Percentiles rank a stretch among this genome's conserved stretches.
Evolutionary conservation across 2,113 vertebrate genomes (phyloP).

Genomic region (Macquaria australasica): DNA sequence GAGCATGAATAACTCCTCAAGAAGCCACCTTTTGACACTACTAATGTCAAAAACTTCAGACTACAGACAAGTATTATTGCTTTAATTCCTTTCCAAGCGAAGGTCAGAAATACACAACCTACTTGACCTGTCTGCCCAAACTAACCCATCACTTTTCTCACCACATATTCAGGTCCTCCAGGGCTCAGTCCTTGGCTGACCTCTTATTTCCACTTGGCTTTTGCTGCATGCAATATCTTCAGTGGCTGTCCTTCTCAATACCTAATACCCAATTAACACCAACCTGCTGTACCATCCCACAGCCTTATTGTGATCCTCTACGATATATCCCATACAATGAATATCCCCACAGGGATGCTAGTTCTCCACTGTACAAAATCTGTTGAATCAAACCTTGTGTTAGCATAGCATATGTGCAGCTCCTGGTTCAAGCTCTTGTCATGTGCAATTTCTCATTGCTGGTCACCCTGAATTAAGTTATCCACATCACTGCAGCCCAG

Average conservation of each 20-base stretch:
- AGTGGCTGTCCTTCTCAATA: not conserved
- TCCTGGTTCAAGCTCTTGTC: not conserved
- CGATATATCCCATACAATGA: not conserved
- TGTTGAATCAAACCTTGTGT: not conserved
- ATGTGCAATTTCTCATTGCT: not conserved
- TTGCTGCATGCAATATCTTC: not conserved
- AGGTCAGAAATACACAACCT: conserved; percentile 9
- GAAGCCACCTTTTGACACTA: conserved; percentile 5
- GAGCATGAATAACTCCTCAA: not conserved
- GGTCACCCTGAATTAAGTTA: not conserved
- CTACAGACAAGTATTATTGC: not conserved
- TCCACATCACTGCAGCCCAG: not conserved
- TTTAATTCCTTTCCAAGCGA: not conserved
- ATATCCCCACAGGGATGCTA: too few species aligned
- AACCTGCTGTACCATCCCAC: not conserved
- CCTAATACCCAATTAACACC: not conserved
- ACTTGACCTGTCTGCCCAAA: conserved; percentile 1
- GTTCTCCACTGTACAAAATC: not conserved
- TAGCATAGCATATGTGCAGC: not conserved
- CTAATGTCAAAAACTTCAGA: conserved; percentile 11
- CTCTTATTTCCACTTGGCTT: not conserved
- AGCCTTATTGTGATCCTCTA: not conserved
- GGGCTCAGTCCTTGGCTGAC: not conserved
- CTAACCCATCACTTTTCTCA: not conserved
- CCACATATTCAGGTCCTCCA: not conserved